These are phyloP conservation scores for Melanotaenia boesemani DNA, from an alignment of 2,797 vertebrate species.

Conservation along the genomic window DNA sequence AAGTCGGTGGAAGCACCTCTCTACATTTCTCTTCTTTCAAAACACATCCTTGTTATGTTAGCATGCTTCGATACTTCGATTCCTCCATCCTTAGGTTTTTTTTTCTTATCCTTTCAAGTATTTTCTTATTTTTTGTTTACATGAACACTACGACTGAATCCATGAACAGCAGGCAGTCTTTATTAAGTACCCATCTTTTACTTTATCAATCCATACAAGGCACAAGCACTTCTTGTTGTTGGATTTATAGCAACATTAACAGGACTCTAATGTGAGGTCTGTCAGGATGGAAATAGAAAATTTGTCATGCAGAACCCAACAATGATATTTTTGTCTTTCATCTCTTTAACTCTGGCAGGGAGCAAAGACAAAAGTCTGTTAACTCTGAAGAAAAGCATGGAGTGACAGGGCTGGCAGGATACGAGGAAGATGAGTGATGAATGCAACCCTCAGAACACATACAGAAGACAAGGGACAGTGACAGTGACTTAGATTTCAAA, in stretches of 20 bases:
- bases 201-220: not conserved
- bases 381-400: slow-evolving; percentile 19
- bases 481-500: slow-evolving; percentile 29
- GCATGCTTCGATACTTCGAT: too few relatives aligned
- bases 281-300: slow-evolving; percentile 34
- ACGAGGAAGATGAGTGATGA: slow-evolving; percentile 28
- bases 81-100: too few relatives aligned
- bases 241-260: not conserved
- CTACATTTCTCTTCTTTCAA: too few relatives aligned
- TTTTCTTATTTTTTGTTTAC: not conserved
- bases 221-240: not conserved
- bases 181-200: not conserved
- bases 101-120: too few relatives aligned
- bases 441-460: slow-evolving; percentile 12
- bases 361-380: slow-evolving; percentile 42
- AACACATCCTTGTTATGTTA: too few relatives aligned
- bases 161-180: not conserved
- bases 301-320: slow-evolving; percentile 24
- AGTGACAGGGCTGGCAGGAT: slow-evolving; percentile 17
- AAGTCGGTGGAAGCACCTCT: too few relatives aligned
- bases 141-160: not conserved
- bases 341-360: slow-evolving; percentile 30
- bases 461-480: not conserved
- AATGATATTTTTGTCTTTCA: slow-evolving; percentile 33
- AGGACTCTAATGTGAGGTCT: slow-evolving; percentile 24